Evolutionary conservation across 2,888 invertebrate genomes (phyloP).

Genomic region (Apomyelois bistriatella): DNA sequence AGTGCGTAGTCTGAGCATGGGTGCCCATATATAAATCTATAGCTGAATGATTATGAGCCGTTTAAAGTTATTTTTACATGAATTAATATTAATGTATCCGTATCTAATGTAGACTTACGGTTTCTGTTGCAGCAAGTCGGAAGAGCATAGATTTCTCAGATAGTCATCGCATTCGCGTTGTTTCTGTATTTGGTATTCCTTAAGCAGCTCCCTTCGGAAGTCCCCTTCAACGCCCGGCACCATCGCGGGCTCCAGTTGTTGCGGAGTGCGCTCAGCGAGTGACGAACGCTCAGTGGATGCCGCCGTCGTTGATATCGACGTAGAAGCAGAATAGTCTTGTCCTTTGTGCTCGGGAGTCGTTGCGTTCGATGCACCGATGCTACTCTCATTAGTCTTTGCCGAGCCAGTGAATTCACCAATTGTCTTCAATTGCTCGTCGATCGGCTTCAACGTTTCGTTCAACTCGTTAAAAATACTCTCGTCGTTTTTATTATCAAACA

Average conservation of each 20-base stretch:
- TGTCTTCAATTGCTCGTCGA: constrained; percentile 57
- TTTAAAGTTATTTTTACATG: no score
- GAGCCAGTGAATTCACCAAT: constrained; percentile 45
- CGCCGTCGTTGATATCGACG: constrained; percentile 83
- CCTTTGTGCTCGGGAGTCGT: constrained; percentile 85
- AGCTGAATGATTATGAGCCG: no score
- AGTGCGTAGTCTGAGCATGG: no score
- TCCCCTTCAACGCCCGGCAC: constrained; percentile 52
- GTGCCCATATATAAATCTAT: no score
- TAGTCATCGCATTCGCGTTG: constrained; percentile 80
- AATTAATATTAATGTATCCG: not conserved
- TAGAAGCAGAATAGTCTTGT: constrained; percentile 83
- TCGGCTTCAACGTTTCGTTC: constrained; percentile 75
- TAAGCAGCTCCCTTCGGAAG: constrained; percentile 84
- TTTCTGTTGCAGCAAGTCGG: constrained; percentile 59
- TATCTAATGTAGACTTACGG: constrained; percentile 42
- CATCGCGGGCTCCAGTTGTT: constrained; percentile 45
- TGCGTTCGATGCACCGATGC: constrained; percentile 66
- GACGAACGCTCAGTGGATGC: constrained; percentile 81
- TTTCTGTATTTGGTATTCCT: constrained; percentile 90
- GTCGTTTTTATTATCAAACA: constrained; percentile 90
- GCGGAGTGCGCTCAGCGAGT: constrained; percentile 50
- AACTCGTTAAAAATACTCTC: constrained; percentile 87
- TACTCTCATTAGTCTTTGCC: constrained; percentile 51
- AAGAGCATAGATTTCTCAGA: constrained; percentile 64